Evolutionary conservation across 1,140 invertebrate species (phyloP), one percentile per base, ranked within the genome.

Genomic region (Hypothenemus hampei): DNA sequence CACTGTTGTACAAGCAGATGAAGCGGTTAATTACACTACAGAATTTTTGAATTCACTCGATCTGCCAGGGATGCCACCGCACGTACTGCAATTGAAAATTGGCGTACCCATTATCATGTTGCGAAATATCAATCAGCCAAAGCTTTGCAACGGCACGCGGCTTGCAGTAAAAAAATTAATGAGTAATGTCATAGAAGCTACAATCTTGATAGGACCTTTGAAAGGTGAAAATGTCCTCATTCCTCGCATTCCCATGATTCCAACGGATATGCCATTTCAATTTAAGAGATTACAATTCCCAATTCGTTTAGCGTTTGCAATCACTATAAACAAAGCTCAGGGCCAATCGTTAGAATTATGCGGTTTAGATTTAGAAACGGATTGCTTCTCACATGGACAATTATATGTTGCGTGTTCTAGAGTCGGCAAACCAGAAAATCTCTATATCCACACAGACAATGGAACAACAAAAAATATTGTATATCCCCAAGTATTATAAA

Each of bases 241-340:
- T 35, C 72, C 70, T 43, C 62, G 69, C 16, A 74, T 76, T 48
- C 65, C 69, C 20, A 63, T 76, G 59, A 74, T 69, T 57, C 65
- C 66, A 46, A 68, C 67, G 46, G 67, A 74, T 60, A 37, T 66
- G 8, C 63, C 68, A 16, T 64, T 72, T 39, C 15, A 44, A 22
- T 67, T 78, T 46, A 69, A 69, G 63, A 33, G 74, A 21, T 16
- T 71, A 3, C 77, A 80, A 57, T 78, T 79, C 68, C 73, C 78
- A 16, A 50, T 80, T 5, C 47, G 68, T 40, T 59, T 76, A 0
- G 63, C 67, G 5, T 80, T 75, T 61, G 73, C 74, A 11, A 75
- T 79, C 64, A 74, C 76, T 5, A 75, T 78, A 1, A 78, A 80
- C 49, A 79, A 78, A 61, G 61, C 71, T 3, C 77, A 80, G 66